Evolutionary conservation across 2,113 vertebrate species (phyloP), one percentile per base, ranked within the genome.

Genomic region (Siphamia tubifer): DNA sequence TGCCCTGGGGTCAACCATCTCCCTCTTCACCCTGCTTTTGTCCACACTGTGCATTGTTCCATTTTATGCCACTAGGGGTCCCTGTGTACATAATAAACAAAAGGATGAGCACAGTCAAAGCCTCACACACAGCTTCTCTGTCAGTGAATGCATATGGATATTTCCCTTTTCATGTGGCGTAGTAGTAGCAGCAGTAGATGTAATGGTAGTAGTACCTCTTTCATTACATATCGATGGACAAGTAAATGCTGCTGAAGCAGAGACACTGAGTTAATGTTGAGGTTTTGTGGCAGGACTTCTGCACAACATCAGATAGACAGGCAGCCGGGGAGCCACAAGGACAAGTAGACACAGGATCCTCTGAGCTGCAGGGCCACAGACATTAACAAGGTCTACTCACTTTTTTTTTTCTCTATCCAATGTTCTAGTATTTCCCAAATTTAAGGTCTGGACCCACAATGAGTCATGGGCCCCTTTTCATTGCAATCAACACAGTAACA

Each of bases 61-160:
- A 17, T 31, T 20, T 75, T n/a, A n/a, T 23, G 28, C 89, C 91
- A 90, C 86, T 65, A 93, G 92, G 84, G 86, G 91, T 84, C 88
- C 40, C 85, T 80, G 43, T 82, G 81, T 53, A 36, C 89, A 89
- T 67, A 25, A 86, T 20, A 77, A 85, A 90, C 64, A 74, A 65
- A 57, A 43, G 19, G 36, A 23, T 32, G 35, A 25, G 16, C 52
- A 31, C 21, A 68, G 19, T 25, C 47, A 17, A 21, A 38, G 52
- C 12, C 16, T 23, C 55, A 40, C 39, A 32, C 3, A 9, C 30
- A 1, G 4, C 53, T 15, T 31, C 39, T 53, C 20, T 30, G 19
- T 44, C 25, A 28, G 6, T 20, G 48, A 47, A 57, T 28, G 30
- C 51, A 28, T 43, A 27, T 32, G 20, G 20, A 56, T 66, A 43